Base-by-base conservation (phyloP, 2,797 vertebrate species). In the Zalophus californianus region DNA sequence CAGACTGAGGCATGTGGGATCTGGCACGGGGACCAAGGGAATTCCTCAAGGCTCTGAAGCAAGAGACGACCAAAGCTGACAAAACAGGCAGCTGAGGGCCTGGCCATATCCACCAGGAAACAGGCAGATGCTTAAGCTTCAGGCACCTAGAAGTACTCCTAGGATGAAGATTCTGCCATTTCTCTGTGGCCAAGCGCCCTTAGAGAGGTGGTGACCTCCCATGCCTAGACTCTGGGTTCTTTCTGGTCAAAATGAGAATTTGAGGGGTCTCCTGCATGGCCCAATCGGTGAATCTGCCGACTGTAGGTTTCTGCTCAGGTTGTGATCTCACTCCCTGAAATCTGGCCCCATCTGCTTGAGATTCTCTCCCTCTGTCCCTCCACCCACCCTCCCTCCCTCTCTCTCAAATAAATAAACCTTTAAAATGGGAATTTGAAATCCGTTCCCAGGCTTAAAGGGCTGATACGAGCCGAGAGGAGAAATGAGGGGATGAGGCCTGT, bases 101-200 rank as follows among this genome's bases (percentile, higher is more conserved):
- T 60, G 62, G 44, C 62, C 64, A 64, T 79, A 86, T 68, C 77
- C 78, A 79, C 35, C 21, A 32, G 16, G 25, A 73, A 86, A 60
- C 25, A 66, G 38, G 77, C 15, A 75, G 73, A 25, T 41, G 21
- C 32, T 38, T 15, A 27, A 60, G 86, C 18, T 68, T 29, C 5
- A 12, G 32, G 9, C 21, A 25, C 35, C 58, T 11, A 62, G 44
- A 50, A 44, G 44, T 38, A 32, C 21, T 64, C 54, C 41, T 29
- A 41, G 56, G 66, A 84, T 21, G 41, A 86, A 41, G 78, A 70
- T n/a, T 80, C 44, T 85, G 73, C 27, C 77, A 94, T 75, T 96
- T 85, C 80, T 94, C 27, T 38, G 60, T 23, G 21, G 79, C 64
- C 64, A 78, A 32, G 29, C 62, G 44, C 16, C 48, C 80, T 88